Base-by-base conservation (phyloP, 2,888 invertebrate genomes). In the Bedellia somnulentella region DNA sequence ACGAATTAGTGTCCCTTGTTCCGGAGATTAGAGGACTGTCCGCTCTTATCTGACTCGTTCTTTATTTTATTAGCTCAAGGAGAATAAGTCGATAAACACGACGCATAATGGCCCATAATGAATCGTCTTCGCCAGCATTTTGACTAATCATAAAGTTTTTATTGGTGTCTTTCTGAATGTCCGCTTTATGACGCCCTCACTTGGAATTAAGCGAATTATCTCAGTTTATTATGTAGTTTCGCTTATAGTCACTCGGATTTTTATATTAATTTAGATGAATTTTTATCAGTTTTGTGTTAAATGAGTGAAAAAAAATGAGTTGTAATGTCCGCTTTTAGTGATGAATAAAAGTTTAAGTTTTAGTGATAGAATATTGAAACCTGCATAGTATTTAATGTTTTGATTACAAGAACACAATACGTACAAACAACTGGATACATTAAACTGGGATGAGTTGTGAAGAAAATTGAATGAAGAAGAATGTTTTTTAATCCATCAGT, bases 1-100 rank as follows among this genome's bases (percentile, higher is more conserved):
- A 71, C 73, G 70, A 75, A 75, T 75, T 75, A 75, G 75, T 71
- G 73, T 71, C 71, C 75, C 73, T 71, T 75, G 75, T 75, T 71
- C 64, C 62, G 64, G 64, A 75, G 75, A 75, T 75, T 75, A 73
- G 70, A 68, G 60, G 63, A 68, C 66, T 67, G 73, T 71, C 75
- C 64, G 61, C 52, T 60, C 61, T 73, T 73, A 75, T 75, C 75
- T 73, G 53, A 63, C 59, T 71, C 73, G 70, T 75, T 70, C 73
- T 70, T 75, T 75, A 75, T 73, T 75, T 75, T 71, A 73, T 73
- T 73, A 66, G 70, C 64, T 70, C 66, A 73, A 68, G 64, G 67
- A 62, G 70, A 67, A 67, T 60, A 61, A 67, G 63, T 60, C 71
- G 75, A 75, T 75, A 73, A 73, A 73, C 75, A 71, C 67, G 71